Evolutionary conservation across 2,888 invertebrate genomes (phyloP).

Genomic region (Andrena praecox): DNA sequence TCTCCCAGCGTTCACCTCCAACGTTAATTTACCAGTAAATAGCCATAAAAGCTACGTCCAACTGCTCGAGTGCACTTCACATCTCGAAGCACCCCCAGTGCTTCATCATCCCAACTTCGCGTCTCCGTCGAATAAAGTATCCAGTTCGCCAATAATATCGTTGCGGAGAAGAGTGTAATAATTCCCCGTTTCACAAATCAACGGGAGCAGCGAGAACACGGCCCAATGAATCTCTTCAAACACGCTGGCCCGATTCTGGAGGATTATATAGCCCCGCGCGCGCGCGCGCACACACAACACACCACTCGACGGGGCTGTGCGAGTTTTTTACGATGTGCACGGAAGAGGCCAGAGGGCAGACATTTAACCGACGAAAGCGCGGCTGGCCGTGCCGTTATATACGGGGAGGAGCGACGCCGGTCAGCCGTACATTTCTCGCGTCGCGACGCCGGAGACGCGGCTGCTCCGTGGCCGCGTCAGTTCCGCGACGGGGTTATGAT

Average conservation of each 20-base stretch:
- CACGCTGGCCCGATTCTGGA: constrained; percentile 32
- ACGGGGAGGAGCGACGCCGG: constrained; percentile 63
- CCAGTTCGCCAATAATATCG: not conserved
- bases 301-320: constrained; percentile 19
- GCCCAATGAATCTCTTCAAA: constrained; percentile 36
- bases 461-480: constrained; percentile 7
- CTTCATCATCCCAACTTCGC: not conserved
- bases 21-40: too few species aligned
- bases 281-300: not conserved
- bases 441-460: constrained; percentile 46
- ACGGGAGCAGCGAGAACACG: constrained; percentile 26
- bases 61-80: not conserved
- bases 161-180: constrained; percentile 12
- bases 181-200: constrained; percentile 23
- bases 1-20: not conserved
- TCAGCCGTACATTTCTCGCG: constrained; percentile 72
- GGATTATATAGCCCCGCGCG: constrained; percentile 29
- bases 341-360: constrained; percentile 32
- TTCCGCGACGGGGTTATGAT: constrained; percentile 72
- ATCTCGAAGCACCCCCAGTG: not conserved
- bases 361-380: constrained; percentile 45
- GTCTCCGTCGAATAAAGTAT: not conserved
- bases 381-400: constrained; percentile 36
- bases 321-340: constrained; percentile 49
- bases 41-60: not conserved